Conservation (phyloP, 2,888 invertebrate species). For the Griposia aprilina region DNA sequence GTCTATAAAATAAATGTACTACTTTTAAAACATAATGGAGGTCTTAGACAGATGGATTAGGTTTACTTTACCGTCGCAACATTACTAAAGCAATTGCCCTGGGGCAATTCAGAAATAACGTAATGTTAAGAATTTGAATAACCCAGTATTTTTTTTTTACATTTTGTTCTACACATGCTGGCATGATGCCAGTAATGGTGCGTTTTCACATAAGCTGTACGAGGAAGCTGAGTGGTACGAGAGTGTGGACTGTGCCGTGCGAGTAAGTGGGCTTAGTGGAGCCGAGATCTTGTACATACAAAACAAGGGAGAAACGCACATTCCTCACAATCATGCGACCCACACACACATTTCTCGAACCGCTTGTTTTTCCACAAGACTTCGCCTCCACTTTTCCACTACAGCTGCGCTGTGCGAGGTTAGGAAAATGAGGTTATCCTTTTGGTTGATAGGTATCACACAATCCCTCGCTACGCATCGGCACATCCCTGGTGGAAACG, state of each 20-base stretch:
- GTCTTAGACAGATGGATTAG: not conserved
- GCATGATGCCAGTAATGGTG: slow-evolving; percentile 66
- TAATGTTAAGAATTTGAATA: slow-evolving; percentile 56
- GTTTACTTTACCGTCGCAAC: not conserved
- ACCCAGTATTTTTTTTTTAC: slow-evolving; percentile 66
- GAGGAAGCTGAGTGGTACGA: too few relatives aligned
- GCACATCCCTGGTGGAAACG: not conserved
- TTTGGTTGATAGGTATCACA: not conserved
- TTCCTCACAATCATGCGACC: too few relatives aligned
- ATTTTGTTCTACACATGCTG: slow-evolving; percentile 71
- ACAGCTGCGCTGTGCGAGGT: too few relatives aligned
- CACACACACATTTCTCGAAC: too few relatives aligned
- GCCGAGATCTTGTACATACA: not conserved
- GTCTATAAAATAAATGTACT: not conserved
- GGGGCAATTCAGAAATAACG: slow-evolving; percentile 43
- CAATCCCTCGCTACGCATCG: not conserved
- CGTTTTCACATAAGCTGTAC: not conserved
- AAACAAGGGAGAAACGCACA: not conserved
- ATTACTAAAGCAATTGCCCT: slow-evolving; percentile 9
- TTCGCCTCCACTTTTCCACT: not conserved
- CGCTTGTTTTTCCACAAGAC: not conserved
- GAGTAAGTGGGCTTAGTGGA: not conserved
- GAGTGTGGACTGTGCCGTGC: not conserved
- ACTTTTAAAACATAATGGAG: not conserved
- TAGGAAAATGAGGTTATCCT: not conserved